Base-by-base conservation (phyloP, 2,888 invertebrate species). In the Sinelater perroti region DNA sequence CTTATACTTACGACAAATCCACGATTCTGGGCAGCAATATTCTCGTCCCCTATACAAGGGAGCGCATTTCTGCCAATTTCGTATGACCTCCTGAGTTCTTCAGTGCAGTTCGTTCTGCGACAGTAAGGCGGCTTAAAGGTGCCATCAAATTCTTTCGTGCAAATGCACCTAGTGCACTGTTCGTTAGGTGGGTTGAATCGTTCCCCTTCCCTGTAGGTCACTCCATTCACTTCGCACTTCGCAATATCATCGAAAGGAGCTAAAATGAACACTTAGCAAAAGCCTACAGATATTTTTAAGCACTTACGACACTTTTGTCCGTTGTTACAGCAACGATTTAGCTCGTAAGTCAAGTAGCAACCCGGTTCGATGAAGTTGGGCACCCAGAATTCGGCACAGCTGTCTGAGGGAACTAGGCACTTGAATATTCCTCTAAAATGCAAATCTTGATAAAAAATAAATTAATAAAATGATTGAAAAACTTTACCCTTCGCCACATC, bases 351-450 rank as follows among this genome's bases (percentile, higher is more conserved):
- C 11, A 28, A 51, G 21, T 44, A 55, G 31, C 58, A 55, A n/a
- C 33, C 44, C 1, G 60, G 53, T 36, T 50, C 18, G 14, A 54
- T 50, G 11, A 46, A 50, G 4, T 21, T 11, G 3, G 60, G 61
- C 7, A 64, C 44, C 57, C 57, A 65, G 26, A 45, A 53, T 60
- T 66, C 65, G 8, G 61, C 65, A 46, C 67, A 71, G 16, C 69
- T 68, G 16, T 70, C 51, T 7, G 65, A 45, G 4, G 70, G 69
- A 40, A 69, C 65, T 0, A 21, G 33, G 42, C 71, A 68, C 7
- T 35, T 36, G 10, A 51, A 17, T 42, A 2, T 7, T 30, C 54
- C 21, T 20, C 52, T 52, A 14, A 46, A 46, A 35, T 45, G 20
- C 3, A n/a, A n/a, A n/a, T n/a, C n/a, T n/a, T n/a, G n/a, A n/a